These are phyloP conservation scores for Oscheius myriophilus DNA, from an alignment of 2,888 invertebrate species.

Conservation along the genomic window DNA sequence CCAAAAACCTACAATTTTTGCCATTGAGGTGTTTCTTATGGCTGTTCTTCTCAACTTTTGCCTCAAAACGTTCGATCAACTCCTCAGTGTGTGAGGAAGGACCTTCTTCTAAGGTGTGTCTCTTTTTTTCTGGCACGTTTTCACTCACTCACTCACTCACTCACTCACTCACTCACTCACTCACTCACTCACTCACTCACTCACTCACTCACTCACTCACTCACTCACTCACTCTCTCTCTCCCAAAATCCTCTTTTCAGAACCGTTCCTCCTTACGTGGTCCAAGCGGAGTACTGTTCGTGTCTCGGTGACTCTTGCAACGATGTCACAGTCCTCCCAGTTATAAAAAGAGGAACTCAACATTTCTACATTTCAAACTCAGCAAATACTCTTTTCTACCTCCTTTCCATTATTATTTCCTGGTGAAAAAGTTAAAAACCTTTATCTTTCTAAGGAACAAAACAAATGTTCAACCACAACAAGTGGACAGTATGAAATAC, in stretches of 20 bases:
- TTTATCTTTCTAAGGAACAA: background rate
- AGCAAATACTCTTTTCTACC: background rate
- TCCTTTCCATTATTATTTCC: background rate
- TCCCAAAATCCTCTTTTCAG: conserved; percentile 3
- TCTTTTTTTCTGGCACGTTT: background rate
- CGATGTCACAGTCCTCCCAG: conserved; percentile 8
- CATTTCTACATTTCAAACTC: conserved; percentile 4
- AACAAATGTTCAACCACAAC: too few species aligned
- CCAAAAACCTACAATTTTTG: background rate
- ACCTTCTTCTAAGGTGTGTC: conserved; percentile 17
- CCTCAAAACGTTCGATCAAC: conserved; percentile 10
- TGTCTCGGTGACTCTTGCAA: conserved; percentile 26
- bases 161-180: too few species aligned
- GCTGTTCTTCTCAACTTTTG: conserved; percentile 28
- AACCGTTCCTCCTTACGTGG: conserved; percentile 30
- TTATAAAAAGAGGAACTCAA: background rate
- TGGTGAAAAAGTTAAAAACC: conserved; percentile 11
- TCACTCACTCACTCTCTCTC: too few species aligned
- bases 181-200: too few species aligned
- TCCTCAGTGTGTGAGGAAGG: conserved; percentile 4
- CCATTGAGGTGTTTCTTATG: conserved; percentile 27
- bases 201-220: too few species aligned
- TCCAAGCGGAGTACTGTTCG: conserved; percentile 24
- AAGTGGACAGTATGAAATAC: too few species aligned
- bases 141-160: too few species aligned